Evolutionary conservation across 2,113 vertebrate species (phyloP).

Genomic region (Cryptotis parvus): DNA sequence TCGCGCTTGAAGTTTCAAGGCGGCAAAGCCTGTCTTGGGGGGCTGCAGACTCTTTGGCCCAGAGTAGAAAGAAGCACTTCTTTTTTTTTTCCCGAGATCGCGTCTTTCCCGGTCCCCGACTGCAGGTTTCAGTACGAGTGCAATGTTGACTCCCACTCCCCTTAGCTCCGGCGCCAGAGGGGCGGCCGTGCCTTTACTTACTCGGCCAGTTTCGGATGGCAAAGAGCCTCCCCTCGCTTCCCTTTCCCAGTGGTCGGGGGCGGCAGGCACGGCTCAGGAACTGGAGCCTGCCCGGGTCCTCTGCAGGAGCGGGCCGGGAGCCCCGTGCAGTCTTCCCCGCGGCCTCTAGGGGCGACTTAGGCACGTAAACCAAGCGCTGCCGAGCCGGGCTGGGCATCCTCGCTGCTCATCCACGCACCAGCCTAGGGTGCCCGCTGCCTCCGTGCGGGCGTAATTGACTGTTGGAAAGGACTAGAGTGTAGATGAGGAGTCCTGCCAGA

Average conservation of each 20-base stretch:
- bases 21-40: neutral
- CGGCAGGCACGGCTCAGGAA: neutral
- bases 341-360: conserved; percentile 89
- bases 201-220: neutral
- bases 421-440: conserved; percentile 77
- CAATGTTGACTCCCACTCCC: neutral
- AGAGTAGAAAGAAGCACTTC: conserved; percentile 1
- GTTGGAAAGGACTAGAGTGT: conserved; percentile 63
- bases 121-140: neutral
- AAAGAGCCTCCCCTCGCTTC: neutral
- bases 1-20: conserved; percentile 55
- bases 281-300: neutral
- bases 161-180: neutral
- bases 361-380: conserved; percentile 83
- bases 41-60: conserved; percentile 16
- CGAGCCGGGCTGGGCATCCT: conserved; percentile 44
- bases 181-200: neutral
- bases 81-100: conserved; percentile 1
- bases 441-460: conserved; percentile 69
- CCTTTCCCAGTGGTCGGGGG: neutral
- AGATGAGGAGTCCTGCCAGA: conserved; percentile 50
- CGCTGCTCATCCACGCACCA: conserved; percentile 68
- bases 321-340: conserved; percentile 68
- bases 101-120: neutral
- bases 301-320: neutral